phyloP scores from a whole-genome alignment of 2,888 invertebrate species.

The Sminthurinus aureus region DNA sequence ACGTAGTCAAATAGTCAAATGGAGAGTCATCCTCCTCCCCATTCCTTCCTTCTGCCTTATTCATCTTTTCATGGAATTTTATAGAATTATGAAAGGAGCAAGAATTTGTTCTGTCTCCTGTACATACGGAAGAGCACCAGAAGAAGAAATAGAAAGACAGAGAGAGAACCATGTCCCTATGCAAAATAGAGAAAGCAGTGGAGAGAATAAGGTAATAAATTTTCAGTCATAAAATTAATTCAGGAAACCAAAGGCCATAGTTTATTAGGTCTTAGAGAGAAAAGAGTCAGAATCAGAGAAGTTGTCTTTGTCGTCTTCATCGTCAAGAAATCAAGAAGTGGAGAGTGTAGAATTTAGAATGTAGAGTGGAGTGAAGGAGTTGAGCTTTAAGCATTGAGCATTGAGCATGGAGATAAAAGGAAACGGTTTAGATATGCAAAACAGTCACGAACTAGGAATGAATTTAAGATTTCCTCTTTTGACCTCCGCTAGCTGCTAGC shows the following conservation, averaged over 20 bases:
- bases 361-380: constrained; percentile 2
- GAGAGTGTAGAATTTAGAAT: no score
- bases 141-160: constrained; percentile 10
- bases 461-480: constrained; percentile 35
- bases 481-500: constrained; percentile 15
- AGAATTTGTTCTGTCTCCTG: not conserved
- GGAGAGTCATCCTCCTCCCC: not conserved
- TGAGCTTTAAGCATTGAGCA: not conserved
- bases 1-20: not conserved
- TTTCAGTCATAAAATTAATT: constrained; percentile 57
- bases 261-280: constrained; percentile 53
- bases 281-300: constrained; percentile 5
- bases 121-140: not conserved
- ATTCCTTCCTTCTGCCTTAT: not conserved
- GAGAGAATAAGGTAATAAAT: constrained; percentile 50
- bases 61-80: constrained; percentile 4
- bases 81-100: not conserved
- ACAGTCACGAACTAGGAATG: constrained; percentile 39
- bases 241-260: constrained; percentile 56
- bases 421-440: constrained; percentile 60
- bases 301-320: no score
- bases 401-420: constrained; percentile 49
- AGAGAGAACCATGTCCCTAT: not conserved
- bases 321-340: no score
- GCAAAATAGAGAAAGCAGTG: constrained; percentile 18